Percentiles rank a stretch among this genome's conserved stretches.
These are phyloP conservation scores for Pantelozetes paolii DNA, from an alignment of 2,888 invertebrate genomes.

Conservation along the genomic window DNA sequence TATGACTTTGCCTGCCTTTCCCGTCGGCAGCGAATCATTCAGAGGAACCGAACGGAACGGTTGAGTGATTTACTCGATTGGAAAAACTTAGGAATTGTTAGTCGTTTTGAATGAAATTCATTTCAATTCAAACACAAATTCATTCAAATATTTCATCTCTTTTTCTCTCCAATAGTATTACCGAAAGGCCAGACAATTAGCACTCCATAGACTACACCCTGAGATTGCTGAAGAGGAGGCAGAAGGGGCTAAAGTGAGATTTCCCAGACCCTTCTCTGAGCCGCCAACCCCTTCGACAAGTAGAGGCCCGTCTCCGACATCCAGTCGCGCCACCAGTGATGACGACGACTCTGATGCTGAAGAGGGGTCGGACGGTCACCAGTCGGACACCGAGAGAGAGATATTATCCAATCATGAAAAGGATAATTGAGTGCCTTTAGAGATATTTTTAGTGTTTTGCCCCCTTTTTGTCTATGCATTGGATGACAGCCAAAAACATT, in stretches of 20 bases:
- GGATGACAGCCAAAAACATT: no score
- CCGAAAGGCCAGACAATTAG: slow-evolving; percentile 85
- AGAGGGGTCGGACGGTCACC: slow-evolving; percentile 20
- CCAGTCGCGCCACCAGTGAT: slow-evolving; percentile 26
- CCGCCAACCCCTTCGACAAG: slow-evolving; percentile 87
- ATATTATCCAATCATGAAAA: not conserved
- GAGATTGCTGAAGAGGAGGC: slow-evolving; percentile 65
- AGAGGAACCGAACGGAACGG: slow-evolving; percentile 93
- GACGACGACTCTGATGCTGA: slow-evolving; percentile 36
- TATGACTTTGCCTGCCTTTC: slow-evolving; percentile 84
- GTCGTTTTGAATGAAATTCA: no score
- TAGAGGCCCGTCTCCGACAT: slow-evolving; percentile 33
- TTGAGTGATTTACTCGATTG: slow-evolving; percentile 95
- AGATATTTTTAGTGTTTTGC: no score
- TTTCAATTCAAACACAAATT: no score
- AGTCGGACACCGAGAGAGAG: not conserved
- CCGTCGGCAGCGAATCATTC: slow-evolving; percentile 92
- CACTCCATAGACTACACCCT: slow-evolving; percentile 78
- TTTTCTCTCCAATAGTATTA: no score
- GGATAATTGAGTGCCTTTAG: not conserved
- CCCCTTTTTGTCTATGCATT: no score
- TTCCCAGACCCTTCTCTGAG: slow-evolving; percentile 82
- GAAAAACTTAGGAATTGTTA: slow-evolving; percentile 88
- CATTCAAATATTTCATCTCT: no score
- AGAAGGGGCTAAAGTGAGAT: slow-evolving; percentile 61